Evolutionary conservation across 2,113 vertebrate species (phyloP).

Genomic region (Fregata magnificens): DNA sequence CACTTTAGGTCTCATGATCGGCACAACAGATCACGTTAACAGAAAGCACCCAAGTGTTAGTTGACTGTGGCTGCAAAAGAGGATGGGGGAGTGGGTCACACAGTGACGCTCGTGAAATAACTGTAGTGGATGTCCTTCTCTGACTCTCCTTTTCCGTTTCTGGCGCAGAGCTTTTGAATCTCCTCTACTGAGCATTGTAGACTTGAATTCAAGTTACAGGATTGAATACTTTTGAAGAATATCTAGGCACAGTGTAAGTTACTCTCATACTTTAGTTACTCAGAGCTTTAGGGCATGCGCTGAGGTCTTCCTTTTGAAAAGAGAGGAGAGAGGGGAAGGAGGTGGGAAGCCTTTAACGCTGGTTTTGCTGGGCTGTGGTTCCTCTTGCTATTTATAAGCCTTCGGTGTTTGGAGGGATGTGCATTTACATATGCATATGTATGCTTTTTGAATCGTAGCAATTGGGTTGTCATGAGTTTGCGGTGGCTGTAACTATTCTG

Average conservation of each 20-base stretch:
- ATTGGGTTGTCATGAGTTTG: too few species aligned
- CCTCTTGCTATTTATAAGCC: background rate
- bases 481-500: background rate
- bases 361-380: background rate
- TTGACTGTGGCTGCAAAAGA: background rate
- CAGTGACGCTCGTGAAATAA: too few species aligned
- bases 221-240: background rate
- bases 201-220: background rate
- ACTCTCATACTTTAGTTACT: too few species aligned
- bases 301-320: background rate
- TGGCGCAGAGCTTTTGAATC: background rate
- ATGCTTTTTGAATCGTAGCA: background rate
- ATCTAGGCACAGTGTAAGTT: background rate
- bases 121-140: too few species aligned
- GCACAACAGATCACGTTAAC: background rate
- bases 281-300: background rate
- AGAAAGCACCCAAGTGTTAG: too few species aligned
- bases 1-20: accelerated
- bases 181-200: background rate
- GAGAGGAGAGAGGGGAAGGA: background rate
- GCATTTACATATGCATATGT: background rate
- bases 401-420: background rate
- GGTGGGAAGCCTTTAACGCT: background rate
- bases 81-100: background rate
- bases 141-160: background rate